Conservation (phyloP, 1,140 invertebrate species). For the Eumeta japonica region DNA sequence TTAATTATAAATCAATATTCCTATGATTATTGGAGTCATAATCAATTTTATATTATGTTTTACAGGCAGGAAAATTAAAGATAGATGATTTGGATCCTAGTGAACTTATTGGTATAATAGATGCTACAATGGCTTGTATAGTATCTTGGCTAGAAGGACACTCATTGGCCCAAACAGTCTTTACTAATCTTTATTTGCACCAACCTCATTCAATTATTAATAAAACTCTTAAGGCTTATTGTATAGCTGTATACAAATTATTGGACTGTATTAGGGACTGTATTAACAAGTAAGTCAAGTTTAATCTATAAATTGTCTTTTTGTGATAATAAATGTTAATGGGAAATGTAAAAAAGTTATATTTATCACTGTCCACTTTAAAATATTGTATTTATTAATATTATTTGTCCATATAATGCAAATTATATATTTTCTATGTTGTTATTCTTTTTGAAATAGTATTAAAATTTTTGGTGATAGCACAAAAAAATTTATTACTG, state of each 20-base stretch:
- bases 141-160: slow-evolving; percentile 95
- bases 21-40: neutral
- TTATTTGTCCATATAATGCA: too few relatives aligned
- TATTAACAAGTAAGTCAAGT: slow-evolving; percentile 70
- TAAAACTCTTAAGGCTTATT: slow-evolving; percentile 78
- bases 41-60: slow-evolving; percentile 12
- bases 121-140: slow-evolving; percentile 88
- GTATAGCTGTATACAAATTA: slow-evolving; percentile 85
- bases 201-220: slow-evolving; percentile 82
- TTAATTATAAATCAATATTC: slow-evolving; percentile 2
- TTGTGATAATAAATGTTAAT: too few relatives aligned
- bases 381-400: too few relatives aligned
- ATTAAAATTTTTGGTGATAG: too few relatives aligned
- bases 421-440: slow-evolving; percentile 1
- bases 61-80: slow-evolving; percentile 75
- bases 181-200: slow-evolving; percentile 95
- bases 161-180: slow-evolving; percentile 94
- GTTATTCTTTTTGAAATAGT: slow-evolving; percentile 6
- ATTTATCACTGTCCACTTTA: too few relatives aligned
- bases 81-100: slow-evolving; percentile 70
- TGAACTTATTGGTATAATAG: slow-evolving; percentile 87
- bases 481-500: too few relatives aligned
- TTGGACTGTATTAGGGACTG: slow-evolving; percentile 89
- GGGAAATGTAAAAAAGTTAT: too few relatives aligned
- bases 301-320: too few relatives aligned